Base-by-base conservation (phyloP, 2,797 vertebrate species). In the Sebastes steindachneri region DNA sequence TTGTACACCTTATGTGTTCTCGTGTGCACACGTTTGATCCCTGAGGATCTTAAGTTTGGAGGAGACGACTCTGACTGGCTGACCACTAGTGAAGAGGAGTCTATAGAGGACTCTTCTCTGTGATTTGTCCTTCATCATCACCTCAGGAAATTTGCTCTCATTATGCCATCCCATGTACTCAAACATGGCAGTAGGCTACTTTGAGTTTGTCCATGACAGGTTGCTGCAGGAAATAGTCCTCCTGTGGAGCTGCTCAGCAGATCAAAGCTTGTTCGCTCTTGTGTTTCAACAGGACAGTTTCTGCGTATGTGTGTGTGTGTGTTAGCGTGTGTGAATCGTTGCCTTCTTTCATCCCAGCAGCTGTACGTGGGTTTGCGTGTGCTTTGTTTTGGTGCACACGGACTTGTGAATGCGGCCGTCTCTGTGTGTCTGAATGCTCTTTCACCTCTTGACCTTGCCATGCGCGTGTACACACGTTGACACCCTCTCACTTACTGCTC, bases 221-320 rank as follows among this genome's bases (percentile, higher is more conserved):
- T 67, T 55, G 55, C 53, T 66, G 70, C 48, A 75, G 41, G 68
- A 35, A 33, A 4, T 57, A 75, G 63, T 79, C 75, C n/a, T 91
- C 75, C 48, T 17, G 54, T 82, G 82, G 59, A 87, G 67, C 84
- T 84, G 83, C 74, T 80, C 62, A 19, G 68, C 76, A 79, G 88
- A 94, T 94, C 91, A 93, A 94, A 94, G 91, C 33, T 53, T 83
- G 67, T 88, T 74, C 4, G 10, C 77, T 41, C 68, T 26, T 65
- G 72, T 86, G 79, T 82, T 86, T 90, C 75, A 75, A 73, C 80
- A 71, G 64, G 68, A 79, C 68, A 17, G 37, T 79, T 80, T 73
- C 3, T 72, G 17, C 26, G 37, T 63, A 21, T 23, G 7, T 53
- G 4, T 63, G 4, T 63, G 23, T 23, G 11, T 73, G 35, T 73